Evolutionary conservation across 2,113 vertebrate genomes (phyloP), one percentile per base, ranked within the genome.

Genomic region (Aegotheles bennettii): DNA sequence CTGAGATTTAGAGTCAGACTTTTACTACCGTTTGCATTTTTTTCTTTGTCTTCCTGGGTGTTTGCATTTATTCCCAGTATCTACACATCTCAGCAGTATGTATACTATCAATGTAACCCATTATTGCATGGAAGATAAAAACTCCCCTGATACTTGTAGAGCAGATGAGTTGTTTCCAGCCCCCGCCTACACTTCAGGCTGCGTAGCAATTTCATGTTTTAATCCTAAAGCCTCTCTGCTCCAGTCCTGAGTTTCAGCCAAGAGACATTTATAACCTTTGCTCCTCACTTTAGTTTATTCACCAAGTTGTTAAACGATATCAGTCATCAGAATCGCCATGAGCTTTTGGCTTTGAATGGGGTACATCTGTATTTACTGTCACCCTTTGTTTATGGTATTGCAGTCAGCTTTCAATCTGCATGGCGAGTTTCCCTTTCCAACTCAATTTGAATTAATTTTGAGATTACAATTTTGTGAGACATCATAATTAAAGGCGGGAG

Each of bases 401-500:
- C 87, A 83, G 53, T 69, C 82, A 87, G 84, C 38, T 94, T 91
- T 95, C 89, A 93, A 50, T 94, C 63, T 90, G 42, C 59, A 69
- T 73, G 63, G 76, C 67, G 74, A 83, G 23, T 65, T 96, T 91
- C 75, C 36, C 42, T 90, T 92, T 89, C 47, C 51, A 87, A 80
- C 25, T 69, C 82, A 79, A 76, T 93, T 89, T 95, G 78, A 95
- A 96, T 83, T 77, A 94, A 87, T 95, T 95, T 87, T 85, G 81
- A 91, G 87, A 95, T 90, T 87, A 95, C 67, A 77, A 53, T 94
- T 95, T 79, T 54, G 38, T 47, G 26, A 0, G 4, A 65, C 74
- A 54, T 59, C 1, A 0, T 90, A 93, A 95, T 95, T 94, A 93
- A 93, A 93, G 87, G 70, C 21, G 0, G 65, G 63, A 87, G 53